phyloP scores from a whole-genome alignment of 2,888 invertebrate species.

The Melinaea menophilus region DNA sequence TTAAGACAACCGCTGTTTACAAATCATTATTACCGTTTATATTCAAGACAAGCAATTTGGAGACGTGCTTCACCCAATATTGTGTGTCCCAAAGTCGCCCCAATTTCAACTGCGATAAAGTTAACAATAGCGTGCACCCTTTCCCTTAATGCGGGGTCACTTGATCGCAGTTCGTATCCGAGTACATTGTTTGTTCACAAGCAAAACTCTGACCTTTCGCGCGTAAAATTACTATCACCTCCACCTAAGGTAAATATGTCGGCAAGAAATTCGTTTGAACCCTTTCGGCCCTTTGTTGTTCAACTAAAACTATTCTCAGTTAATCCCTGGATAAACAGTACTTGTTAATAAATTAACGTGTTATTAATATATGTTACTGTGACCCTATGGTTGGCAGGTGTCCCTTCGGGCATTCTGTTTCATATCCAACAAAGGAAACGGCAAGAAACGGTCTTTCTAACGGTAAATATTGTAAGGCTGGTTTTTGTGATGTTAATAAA shows the following conservation, averaged over 20 bases:
- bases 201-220: conserved; percentile 68
- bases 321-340: conserved; percentile 77
- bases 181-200: conserved; percentile 43
- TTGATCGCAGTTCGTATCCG: conserved; percentile 41
- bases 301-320: conserved; percentile 77
- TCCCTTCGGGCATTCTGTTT: conserved; percentile 65
- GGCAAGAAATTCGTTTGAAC: conserved; percentile 78
- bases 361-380: conserved; percentile 77
- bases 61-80: background rate
- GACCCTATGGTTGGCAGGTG: conserved; percentile 71
- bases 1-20: conserved; percentile 9
- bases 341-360: conserved; percentile 77
- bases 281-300: conserved; percentile 75
- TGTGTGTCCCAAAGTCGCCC: conserved; percentile 9
- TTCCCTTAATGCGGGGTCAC: conserved; percentile 20
- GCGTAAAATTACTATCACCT: conserved; percentile 78
- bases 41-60: conserved; percentile 4
- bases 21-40: conserved; percentile 5
- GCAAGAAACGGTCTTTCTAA: conserved; percentile 68
- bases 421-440: conserved; percentile 65
- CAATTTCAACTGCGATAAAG: conserved; percentile 17
- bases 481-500: conserved; percentile 69
- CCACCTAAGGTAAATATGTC: conserved; percentile 77
- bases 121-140: conserved; percentile 19
- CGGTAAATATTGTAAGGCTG: conserved; percentile 68